Percentiles rank a stretch among this genome's conserved stretches.
Conservation (phyloP, 2,113 vertebrate genomes). For the Hoplias malabaricus region DNA sequence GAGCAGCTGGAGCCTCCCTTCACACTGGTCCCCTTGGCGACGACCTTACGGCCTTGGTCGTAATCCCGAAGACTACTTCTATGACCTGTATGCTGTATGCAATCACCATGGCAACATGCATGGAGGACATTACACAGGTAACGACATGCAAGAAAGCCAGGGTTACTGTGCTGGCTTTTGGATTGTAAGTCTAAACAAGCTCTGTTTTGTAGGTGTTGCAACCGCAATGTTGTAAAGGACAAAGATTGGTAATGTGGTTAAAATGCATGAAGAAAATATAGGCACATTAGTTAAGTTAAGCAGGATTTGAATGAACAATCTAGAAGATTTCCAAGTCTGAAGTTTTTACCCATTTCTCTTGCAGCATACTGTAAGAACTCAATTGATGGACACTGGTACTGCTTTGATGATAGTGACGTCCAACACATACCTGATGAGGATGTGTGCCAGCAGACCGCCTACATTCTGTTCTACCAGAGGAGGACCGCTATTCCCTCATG, state of each 20-base stretch:
- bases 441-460: slow-evolving; percentile 92
- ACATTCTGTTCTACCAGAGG: slow-evolving; percentile 97
- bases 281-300: no score
- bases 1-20: slow-evolving; percentile 97
- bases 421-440: slow-evolving; percentile 87
- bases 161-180: neutral
- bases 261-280: no score
- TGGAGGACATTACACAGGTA: slow-evolving; percentile 95
- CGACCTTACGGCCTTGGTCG: slow-evolving; percentile 90
- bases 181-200: neutral
- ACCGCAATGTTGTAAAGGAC: no score
- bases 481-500: slow-evolving; percentile 91
- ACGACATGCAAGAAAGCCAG: neutral
- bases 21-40: slow-evolving; percentile 98
- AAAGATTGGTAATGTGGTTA: no score
- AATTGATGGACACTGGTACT: slow-evolving; percentile 96
- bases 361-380: slow-evolving; percentile 98
- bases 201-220: neutral
- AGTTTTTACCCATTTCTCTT: slow-evolving; percentile 7
- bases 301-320: neutral
- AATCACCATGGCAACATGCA: slow-evolving; percentile 99
- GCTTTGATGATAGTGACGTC: slow-evolving; percentile 97
- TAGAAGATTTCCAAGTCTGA: neutral
- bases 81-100: slow-evolving; percentile 97
- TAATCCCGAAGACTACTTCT: slow-evolving; percentile 94